phyloP scores from a whole-genome alignment of 2,797 vertebrate species.

The Enteromius anoplus region DNA sequence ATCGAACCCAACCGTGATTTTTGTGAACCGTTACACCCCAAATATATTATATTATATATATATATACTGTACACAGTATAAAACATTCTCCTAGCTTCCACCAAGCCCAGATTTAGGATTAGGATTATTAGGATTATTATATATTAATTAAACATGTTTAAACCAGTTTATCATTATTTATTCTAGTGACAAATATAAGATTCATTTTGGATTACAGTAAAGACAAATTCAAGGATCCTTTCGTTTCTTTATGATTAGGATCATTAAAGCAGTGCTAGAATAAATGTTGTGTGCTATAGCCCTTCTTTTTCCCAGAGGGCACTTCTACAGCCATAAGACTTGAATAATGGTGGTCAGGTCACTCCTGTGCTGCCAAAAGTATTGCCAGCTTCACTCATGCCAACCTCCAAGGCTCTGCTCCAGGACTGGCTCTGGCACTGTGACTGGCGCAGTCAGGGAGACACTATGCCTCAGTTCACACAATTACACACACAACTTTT shows the following conservation, averaged over 20 bases:
- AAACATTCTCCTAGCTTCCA: not conserved
- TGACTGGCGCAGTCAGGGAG: slow-evolving; percentile 38
- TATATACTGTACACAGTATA: too few relatives aligned
- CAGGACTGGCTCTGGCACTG: slow-evolving; percentile 43
- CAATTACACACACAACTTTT: slow-evolving; percentile 53
- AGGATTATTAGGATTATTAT: too few relatives aligned
- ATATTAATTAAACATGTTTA: not conserved
- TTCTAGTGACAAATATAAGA: not conserved
- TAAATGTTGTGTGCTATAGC: slow-evolving; percentile 15
- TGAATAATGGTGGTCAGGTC: slow-evolving; percentile 40
- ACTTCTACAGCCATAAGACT: slow-evolving; percentile 27
- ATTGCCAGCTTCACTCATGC: slow-evolving; percentile 50
- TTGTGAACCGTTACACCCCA: too few relatives aligned
- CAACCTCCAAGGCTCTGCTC: slow-evolving; percentile 53
- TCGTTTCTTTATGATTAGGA: not conserved
- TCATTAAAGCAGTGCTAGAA: slow-evolving; percentile 10
- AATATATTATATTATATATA: too few relatives aligned
- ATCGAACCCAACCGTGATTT: too few relatives aligned
- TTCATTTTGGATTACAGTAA: not conserved
- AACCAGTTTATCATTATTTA: not conserved
- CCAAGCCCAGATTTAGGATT: not conserved
- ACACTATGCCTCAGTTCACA: slow-evolving; percentile 56
- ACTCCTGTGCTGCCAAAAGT: slow-evolving; percentile 48
- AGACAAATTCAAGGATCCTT: not conserved
- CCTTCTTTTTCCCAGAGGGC: slow-evolving; percentile 10